Conservation (phyloP, 2,888 invertebrate species). For the Platycnemis pennipes region DNA sequence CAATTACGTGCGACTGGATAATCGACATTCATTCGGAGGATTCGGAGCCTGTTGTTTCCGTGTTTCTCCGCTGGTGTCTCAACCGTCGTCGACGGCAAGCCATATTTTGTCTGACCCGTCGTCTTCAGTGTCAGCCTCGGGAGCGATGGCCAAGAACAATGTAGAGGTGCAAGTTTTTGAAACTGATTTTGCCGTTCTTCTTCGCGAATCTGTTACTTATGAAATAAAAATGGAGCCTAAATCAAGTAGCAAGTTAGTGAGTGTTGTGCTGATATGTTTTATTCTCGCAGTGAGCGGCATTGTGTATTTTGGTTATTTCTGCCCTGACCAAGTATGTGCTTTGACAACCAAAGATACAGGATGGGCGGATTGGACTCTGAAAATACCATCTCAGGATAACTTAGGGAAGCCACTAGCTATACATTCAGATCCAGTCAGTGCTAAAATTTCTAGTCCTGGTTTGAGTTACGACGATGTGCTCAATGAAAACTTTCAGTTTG, state of each 20-base stretch:
- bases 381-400: conserved; percentile 79
- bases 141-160: conserved; percentile 81
- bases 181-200: conserved; percentile 90
- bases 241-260: conserved; percentile 86
- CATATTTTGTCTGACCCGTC: background rate
- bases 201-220: conserved; percentile 87
- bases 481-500: conserved; percentile 93
- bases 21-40: conserved; percentile 13
- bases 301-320: conserved; percentile 94
- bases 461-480: conserved; percentile 93
- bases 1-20: background rate
- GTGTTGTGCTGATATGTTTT: conserved; percentile 90
- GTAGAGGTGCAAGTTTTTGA: conserved; percentile 90
- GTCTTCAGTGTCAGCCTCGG: conserved; percentile 57
- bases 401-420: conserved; percentile 80
- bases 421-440: conserved; percentile 74
- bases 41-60: conserved; percentile 2
- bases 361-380: conserved; percentile 75
- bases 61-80: conserved; percentile 50
- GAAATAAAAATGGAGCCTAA: conserved; percentile 92
- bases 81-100: conserved; percentile 39
- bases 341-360: conserved; percentile 73
- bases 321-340: conserved; percentile 89
- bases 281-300: conserved; percentile 91
- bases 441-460: conserved; percentile 78